Evolutionary conservation across 2,888 invertebrate species (phyloP).

Genomic region (Habrosyne pyritoides): DNA sequence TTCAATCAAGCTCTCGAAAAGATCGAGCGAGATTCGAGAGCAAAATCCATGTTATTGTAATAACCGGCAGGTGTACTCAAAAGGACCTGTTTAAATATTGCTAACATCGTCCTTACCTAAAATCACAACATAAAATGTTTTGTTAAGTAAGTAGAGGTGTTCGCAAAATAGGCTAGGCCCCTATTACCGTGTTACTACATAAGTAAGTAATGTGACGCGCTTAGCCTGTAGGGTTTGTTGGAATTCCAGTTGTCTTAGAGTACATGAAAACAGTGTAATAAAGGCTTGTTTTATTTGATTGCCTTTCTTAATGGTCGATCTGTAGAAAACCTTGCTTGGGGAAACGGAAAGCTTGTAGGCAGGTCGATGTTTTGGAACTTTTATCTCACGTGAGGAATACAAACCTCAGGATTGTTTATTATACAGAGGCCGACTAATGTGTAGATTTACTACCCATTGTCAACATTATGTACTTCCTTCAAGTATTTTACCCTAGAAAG

Average conservation of each 20-base stretch:
- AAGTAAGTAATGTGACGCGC: slow-evolving; percentile 28
- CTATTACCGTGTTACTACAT: slow-evolving; percentile 29
- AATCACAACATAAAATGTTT: background rate
- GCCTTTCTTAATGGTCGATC: background rate
- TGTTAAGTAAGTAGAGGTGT: slow-evolving; percentile 23
- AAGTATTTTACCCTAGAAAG: no score
- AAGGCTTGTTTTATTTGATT: background rate
- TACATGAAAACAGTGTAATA: background rate
- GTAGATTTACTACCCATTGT: no score
- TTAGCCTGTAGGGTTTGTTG: slow-evolving; percentile 24
- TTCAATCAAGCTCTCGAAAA: background rate
- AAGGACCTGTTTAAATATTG: slow-evolving; percentile 2
- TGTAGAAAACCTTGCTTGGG: background rate
- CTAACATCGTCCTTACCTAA: background rate
- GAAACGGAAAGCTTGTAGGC: background rate
- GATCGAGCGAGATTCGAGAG: background rate
- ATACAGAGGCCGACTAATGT: no score
- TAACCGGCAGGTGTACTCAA: background rate
- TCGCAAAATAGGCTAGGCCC: slow-evolving; percentile 37
- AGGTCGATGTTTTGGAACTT: background rate
- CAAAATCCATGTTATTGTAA: background rate
- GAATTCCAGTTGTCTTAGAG: background rate
- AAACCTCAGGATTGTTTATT: background rate
- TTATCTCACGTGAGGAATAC: background rate
- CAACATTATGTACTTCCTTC: no score